Base-by-base conservation (phyloP, 2,888 invertebrate species). In the Aleiodes alternator region DNA sequence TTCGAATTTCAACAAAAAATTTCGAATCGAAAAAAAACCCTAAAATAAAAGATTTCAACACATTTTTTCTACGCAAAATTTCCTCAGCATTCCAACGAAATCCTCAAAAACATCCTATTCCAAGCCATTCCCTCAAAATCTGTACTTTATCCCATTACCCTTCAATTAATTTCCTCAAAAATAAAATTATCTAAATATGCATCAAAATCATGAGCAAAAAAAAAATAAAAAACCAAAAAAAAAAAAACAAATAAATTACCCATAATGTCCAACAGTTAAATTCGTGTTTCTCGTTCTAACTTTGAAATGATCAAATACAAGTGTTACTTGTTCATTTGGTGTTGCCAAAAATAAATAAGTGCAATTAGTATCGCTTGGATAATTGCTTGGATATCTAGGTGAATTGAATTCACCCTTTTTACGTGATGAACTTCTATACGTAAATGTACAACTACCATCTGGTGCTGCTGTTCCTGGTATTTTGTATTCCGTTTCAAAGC, bases 401-500 rank as follows among this genome's bases (percentile, higher is more conserved):
- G 98, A 98, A 91, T 98, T 98, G 90, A 98, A 96, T 87, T 97
- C 96, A 69, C 97, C 97, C 77, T 94, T 94, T 90, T 96, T 96
- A 87, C 94, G 94, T 56, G 96, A 95, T 82, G 94, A 94, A 88
- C 97, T 97, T 83, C 94, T 93, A 91, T 98, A 98, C 11, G 96
- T 95, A 90, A 98, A 98, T 78, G 94, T 94, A 90, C 98, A 98
- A 84, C 94, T 94, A 77, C 97, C 97, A 84, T 96, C 96, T 6
- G 97, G 97, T 31, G 97, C 96, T 31, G 97, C 96, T 0, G 97
- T 97, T 66, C 98, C 98, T 71, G 97, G 97, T 86, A 98, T 96
- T 82, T 95, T 95, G 89, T 97, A 98, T 90, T 98, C 98, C 93
- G 93, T 89, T 85, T 91, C 90, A 81, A 91, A 92, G 68, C 87